Evolutionary conservation across 1,140 invertebrate genomes (phyloP).

Genomic region (Drosophila chauvacae): DNA sequence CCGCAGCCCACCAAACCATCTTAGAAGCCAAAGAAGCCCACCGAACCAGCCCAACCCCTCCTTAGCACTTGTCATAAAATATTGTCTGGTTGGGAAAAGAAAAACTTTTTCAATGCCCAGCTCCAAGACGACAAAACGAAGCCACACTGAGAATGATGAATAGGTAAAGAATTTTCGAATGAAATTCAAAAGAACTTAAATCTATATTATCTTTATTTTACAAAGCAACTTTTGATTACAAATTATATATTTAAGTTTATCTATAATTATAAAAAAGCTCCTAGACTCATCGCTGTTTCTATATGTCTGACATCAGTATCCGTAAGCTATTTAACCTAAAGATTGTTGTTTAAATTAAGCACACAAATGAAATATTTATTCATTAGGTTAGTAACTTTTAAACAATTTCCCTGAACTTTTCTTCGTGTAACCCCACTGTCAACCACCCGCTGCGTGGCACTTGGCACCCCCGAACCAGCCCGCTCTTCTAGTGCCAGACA

Average conservation of each 20-base stretch:
- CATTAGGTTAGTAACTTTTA: neutral
- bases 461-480: slow-evolving; percentile 1
- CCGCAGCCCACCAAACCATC: slow-evolving; percentile 36
- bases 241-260: no score
- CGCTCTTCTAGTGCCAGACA: slow-evolving; percentile 68
- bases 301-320: neutral
- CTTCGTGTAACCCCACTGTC: neutral
- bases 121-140: slow-evolving; percentile 46
- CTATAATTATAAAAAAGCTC: no score
- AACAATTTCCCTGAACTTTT: neutral
- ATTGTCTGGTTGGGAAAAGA: slow-evolving; percentile 79
- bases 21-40: slow-evolving; percentile 34
- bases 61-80: slow-evolving; percentile 77
- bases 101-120: slow-evolving; percentile 77
- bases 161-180: neutral
- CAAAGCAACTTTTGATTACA: no score
- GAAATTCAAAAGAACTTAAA: no score
- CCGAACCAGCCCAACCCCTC: neutral
- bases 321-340: no score
- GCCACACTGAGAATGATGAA: neutral
- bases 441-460: slow-evolving; percentile 7
- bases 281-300: no score
- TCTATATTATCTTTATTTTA: no score
- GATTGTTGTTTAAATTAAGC: no score
- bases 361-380: neutral